Evolutionary conservation across 1,140 invertebrate genomes (phyloP).

Genomic region (Rhopalosiphum maidis): DNA sequence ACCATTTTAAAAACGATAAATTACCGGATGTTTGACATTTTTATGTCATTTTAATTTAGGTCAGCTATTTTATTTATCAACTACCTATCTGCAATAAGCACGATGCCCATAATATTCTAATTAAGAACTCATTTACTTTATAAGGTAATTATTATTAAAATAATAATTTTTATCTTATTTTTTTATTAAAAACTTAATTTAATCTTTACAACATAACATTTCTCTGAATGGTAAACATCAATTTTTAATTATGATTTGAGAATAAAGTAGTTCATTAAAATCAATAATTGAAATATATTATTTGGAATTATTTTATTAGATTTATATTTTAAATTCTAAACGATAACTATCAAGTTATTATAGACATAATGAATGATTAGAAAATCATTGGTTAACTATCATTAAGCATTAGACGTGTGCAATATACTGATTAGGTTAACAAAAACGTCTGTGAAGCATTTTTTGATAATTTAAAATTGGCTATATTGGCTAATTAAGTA

Average conservation of each 20-base stretch:
- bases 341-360: background rate
- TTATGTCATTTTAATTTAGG: conserved; percentile 21
- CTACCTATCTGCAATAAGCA: background rate
- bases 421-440: too few species aligned
- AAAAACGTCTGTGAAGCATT: too few species aligned
- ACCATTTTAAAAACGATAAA: conserved; percentile 9
- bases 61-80: conserved; percentile 14
- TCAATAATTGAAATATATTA: background rate
- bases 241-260: background rate
- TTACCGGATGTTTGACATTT: background rate
- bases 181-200: background rate
- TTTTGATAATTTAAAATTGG: too few species aligned
- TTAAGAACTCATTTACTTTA: background rate
- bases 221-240: too few species aligned
- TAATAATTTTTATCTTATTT: background rate
- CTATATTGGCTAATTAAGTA: too few species aligned
- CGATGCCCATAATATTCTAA: background rate
- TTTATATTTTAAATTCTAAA: too few species aligned
- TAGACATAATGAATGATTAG: background rate
- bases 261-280: background rate
- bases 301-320: background rate
- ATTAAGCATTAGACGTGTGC: background rate
- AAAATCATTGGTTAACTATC: background rate
- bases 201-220: too few species aligned
- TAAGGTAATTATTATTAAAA: background rate